These are phyloP conservation scores for Meriones unguiculatus DNA, from an alignment of 2,113 vertebrate species.

Conservation along the genomic window DNA sequence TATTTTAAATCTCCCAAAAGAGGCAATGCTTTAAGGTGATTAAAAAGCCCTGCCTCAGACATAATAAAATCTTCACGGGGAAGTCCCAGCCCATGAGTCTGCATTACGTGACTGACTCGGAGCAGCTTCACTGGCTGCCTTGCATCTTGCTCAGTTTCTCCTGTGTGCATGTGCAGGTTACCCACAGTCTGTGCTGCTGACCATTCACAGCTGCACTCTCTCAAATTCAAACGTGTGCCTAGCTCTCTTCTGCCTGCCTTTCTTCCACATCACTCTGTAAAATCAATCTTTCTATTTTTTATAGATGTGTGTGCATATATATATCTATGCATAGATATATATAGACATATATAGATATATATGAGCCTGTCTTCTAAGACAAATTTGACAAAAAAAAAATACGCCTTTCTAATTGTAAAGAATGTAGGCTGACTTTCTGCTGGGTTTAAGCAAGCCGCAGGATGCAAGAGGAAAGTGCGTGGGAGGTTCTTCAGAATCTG, in stretches of 20 bases:
- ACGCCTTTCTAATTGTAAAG: not conserved
- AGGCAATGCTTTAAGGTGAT: slow-evolving; percentile 3
- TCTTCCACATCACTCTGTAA: slow-evolving; percentile 21
- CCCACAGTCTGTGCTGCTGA: not conserved
- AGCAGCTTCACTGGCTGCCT: not conserved
- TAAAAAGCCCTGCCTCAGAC: not conserved
- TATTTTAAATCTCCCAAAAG: slow-evolving; percentile 31
- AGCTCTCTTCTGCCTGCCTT: not conserved
- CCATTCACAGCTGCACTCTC: not conserved
- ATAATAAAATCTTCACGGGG: slow-evolving; percentile 13
- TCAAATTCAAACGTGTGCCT: not conserved
- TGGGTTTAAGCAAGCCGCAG: not conserved
- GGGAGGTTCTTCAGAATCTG: not conserved
- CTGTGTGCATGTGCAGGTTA: not conserved
- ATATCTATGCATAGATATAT: not conserved
- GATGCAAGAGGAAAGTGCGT: not conserved
- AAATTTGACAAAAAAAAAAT: slow-evolving; percentile 40
- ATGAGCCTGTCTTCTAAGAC: not conserved
- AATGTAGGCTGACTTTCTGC: not conserved
- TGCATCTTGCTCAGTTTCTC: not conserved
- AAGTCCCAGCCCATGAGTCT: not conserved
- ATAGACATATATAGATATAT: no score
- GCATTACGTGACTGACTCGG: not conserved
- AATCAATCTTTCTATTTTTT: slow-evolving; percentile 25
- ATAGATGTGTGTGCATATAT: no score